These are phyloP conservation scores for Rhimphoctona megacephalus DNA, from an alignment of 2,888 invertebrate genomes.

Conservation along the genomic window DNA sequence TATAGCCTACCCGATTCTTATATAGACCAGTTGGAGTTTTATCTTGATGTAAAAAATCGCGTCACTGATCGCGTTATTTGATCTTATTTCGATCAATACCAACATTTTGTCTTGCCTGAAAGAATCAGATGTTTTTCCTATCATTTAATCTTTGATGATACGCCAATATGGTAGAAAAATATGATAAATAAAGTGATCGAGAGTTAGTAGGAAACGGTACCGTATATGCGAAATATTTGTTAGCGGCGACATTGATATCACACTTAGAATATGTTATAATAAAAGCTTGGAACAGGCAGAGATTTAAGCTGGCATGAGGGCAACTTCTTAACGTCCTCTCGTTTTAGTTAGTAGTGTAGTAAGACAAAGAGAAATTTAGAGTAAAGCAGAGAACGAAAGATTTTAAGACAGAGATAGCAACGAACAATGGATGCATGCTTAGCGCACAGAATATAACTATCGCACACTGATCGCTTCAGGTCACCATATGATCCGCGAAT, in stretches of 20 bases:
- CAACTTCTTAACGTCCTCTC: constrained; percentile 24
- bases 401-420: neutral
- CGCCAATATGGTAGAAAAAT: no score
- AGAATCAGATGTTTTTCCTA: no score
- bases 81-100: no score
- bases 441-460: constrained; percentile 13
- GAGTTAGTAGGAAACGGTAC: no score
- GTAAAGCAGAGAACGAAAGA: neutral
- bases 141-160: no score
- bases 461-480: constrained; percentile 38
- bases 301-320: constrained; percentile 58
- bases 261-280: constrained; percentile 69
- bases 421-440: constrained; percentile 45
- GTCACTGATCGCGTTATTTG: no score
- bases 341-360: constrained; percentile 37
- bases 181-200: no score
- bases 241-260: constrained; percentile 71
- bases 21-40: no score
- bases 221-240: constrained; percentile 58
- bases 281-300: constrained; percentile 16
- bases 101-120: no score
- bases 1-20: no score
- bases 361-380: neutral
- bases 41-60: no score
- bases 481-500: constrained; percentile 39